Evolutionary conservation across 1,140 invertebrate species (phyloP).

Genomic region (Aphidius ervi): DNA sequence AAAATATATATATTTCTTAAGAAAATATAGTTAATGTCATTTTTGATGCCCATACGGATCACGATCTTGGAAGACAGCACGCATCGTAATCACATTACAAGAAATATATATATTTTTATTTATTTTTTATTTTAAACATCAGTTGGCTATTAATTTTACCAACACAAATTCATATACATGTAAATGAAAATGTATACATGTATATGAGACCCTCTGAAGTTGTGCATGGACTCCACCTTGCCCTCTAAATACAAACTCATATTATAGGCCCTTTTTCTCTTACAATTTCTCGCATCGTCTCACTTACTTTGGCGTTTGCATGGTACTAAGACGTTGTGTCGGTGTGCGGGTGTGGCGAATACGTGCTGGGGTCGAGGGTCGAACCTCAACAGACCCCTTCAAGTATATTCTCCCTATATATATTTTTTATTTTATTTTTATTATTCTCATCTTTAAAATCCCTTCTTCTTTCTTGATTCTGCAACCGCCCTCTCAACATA

Average conservation of each 20-base stretch:
- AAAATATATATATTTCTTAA: too few species aligned
- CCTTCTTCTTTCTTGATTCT: too few species aligned
- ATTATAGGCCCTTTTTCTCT: not conserved
- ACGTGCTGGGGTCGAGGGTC: conserved; percentile 51
- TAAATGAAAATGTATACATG: conserved; percentile 3
- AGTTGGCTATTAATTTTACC: conserved; percentile 47
- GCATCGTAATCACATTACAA: conserved; percentile 49
- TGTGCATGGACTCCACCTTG: conserved; percentile 1
- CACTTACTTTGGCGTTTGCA: not conserved
- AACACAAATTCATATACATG: conserved; percentile 13
- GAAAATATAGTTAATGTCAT: too few species aligned
- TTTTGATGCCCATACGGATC: too few species aligned
- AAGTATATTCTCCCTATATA: not conserved
- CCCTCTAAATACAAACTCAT: conserved; percentile 4
- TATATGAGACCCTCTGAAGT: not conserved
- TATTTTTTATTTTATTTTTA: not conserved
- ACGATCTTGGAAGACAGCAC: conserved; percentile 30
- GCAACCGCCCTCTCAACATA: too few species aligned
- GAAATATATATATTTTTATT: not conserved
- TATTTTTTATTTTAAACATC: conserved; percentile 32
- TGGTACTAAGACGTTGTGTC: conserved; percentile 25
- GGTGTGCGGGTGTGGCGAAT: conserved; percentile 53
- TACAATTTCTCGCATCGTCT: not conserved
- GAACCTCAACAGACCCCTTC: conserved; percentile 40
- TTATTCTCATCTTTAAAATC: too few species aligned